Conservation (phyloP, 2,888 invertebrate genomes). For the Hirtodrosophila alboralis region DNA sequence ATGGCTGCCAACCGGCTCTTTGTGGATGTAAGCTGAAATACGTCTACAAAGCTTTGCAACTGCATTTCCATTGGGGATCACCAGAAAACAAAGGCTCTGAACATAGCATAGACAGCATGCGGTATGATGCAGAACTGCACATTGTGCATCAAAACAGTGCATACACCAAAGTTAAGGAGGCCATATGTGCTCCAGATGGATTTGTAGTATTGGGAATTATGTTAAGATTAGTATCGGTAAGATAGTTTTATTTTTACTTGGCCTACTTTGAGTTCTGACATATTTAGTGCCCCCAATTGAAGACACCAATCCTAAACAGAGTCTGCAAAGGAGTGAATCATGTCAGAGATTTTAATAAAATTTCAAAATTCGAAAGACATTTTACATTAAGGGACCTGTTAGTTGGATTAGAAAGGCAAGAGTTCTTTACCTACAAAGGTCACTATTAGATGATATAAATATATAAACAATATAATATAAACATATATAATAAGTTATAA, state of each 20-base stretch:
- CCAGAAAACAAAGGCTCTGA: conserved; percentile 49
- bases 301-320: conserved; percentile 23
- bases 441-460: not conserved
- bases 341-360: conserved; percentile 20
- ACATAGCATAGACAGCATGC: conserved; percentile 37
- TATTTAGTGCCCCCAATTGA: conserved; percentile 1
- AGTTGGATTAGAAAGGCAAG: conserved; percentile 17
- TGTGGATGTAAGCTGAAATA: conserved; percentile 39
- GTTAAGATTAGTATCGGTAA: conserved; percentile 34
- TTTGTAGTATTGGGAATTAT: conserved; percentile 60
- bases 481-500: too few species aligned
- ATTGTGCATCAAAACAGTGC: conserved; percentile 60
- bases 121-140: conserved; percentile 59
- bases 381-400: conserved; percentile 47
- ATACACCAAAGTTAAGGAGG: conserved; percentile 45
- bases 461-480: too few species aligned
- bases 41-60: conserved; percentile 49
- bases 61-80: conserved; percentile 70
- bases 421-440: conserved; percentile 62
- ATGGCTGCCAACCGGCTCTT: conserved; percentile 37
- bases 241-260: not conserved
- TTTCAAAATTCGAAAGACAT: conserved; percentile 9
- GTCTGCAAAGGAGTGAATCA: conserved; percentile 31
- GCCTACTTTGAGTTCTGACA: not conserved
- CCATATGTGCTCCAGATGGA: conserved; percentile 43